Percentiles rank a stretch among this genome's conserved stretches.
phyloP scores from a whole-genome alignment of 1,140 invertebrate species.

The Bicyclus anynana region DNA sequence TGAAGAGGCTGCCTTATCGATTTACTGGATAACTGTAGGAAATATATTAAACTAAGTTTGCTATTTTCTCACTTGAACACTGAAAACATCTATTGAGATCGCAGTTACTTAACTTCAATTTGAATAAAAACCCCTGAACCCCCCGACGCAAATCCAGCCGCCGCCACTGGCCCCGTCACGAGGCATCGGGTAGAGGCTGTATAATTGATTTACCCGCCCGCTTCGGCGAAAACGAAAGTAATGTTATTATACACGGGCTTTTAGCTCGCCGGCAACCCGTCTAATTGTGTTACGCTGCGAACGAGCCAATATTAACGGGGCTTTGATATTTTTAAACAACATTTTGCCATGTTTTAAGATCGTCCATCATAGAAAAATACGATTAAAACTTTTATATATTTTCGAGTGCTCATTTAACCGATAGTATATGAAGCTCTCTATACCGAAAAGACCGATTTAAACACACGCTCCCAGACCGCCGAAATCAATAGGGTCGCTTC shows the following conservation, averaged over 20 bases:
- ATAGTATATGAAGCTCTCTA: no score
- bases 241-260: constrained; percentile 57
- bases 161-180: neutral
- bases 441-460: no score
- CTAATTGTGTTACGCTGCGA: constrained; percentile 45
- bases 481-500: no score
- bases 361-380: neutral
- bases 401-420: no score
- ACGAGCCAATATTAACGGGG: constrained; percentile 22
- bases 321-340: constrained; percentile 15
- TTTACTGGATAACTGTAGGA: no score
- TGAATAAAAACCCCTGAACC: neutral
- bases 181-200: constrained; percentile 35
- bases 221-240: constrained; percentile 53
- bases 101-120: no score
- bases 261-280: constrained; percentile 43
- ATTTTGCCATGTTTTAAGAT: neutral
- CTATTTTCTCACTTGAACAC: no score
- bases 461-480: no score
- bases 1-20: no score
- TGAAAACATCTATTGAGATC: no score
- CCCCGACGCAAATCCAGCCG: neutral
- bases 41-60: no score
- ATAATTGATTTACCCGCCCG: constrained; percentile 44
- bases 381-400: neutral